phyloP scores from a whole-genome alignment of 2,888 invertebrate species.

The Hemistola chrysoprasaria region DNA sequence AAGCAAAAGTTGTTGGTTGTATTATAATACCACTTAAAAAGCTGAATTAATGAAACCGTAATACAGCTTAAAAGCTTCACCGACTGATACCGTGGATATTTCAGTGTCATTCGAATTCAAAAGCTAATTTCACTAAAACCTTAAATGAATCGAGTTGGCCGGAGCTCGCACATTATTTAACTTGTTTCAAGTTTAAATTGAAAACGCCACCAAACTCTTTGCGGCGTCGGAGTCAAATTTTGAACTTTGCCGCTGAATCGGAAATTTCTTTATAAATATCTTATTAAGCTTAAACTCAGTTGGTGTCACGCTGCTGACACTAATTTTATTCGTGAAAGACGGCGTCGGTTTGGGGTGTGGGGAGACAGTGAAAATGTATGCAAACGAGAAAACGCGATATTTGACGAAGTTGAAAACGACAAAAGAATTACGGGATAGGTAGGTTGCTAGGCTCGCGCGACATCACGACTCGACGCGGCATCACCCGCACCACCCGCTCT shows the following conservation, averaged over 20 bases:
- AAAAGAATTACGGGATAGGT: slow-evolving; percentile 69
- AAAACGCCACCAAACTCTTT: slow-evolving; percentile 80
- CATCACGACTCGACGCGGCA: slow-evolving; percentile 42
- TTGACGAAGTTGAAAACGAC: slow-evolving; percentile 79
- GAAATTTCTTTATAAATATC: slow-evolving; percentile 82
- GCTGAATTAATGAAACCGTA: slow-evolving; percentile 50
- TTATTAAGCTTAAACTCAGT: slow-evolving; percentile 81
- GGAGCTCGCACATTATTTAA: slow-evolving; percentile 80
- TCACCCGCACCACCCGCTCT: slow-evolving; percentile 34
- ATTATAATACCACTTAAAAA: slow-evolving; percentile 40
- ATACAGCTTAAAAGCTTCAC: slow-evolving; percentile 47
- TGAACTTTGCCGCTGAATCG: slow-evolving; percentile 81
- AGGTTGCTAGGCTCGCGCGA: slow-evolving; percentile 18
- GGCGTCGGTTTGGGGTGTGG: slow-evolving; percentile 54
- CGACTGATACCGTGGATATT: slow-evolving; percentile 58
- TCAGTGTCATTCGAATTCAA: slow-evolving; percentile 75
- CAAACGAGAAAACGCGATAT: slow-evolving; percentile 76
- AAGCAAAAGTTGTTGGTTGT: slow-evolving; percentile 21
- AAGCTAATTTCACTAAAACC: slow-evolving; percentile 81
- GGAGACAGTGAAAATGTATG: slow-evolving; percentile 73
- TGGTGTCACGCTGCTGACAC: slow-evolving; percentile 81
- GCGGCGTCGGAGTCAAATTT: slow-evolving; percentile 76
- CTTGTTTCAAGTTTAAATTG: slow-evolving; percentile 81
- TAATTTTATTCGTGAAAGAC: slow-evolving; percentile 80
- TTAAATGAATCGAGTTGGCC: slow-evolving; percentile 79